Percentiles rank a stretch among this genome's conserved stretches.
Conservation (phyloP, 2,113 vertebrate species). For the Lagopus leucura region DNA sequence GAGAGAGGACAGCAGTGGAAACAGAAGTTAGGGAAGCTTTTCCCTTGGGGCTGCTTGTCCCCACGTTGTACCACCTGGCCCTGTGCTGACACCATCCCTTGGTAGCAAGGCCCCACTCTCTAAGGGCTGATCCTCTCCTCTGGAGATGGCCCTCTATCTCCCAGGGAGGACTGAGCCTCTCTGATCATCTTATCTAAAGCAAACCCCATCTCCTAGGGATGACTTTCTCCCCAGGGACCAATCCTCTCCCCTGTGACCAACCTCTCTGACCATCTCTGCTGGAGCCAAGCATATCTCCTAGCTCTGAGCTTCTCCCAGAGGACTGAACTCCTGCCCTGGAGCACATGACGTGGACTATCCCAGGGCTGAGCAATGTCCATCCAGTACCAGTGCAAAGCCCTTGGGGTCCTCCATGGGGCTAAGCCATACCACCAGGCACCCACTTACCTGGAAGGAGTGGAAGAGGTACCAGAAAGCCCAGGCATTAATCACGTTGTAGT, state of each 20-base stretch:
- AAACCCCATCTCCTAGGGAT: not conserved
- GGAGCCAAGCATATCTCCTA: not conserved
- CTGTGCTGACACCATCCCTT: too few relatives aligned
- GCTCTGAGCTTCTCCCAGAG: not conserved
- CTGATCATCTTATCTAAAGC: too few relatives aligned
- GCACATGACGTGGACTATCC: not conserved
- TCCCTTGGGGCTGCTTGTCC: not conserved
- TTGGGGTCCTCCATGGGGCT: accelerated
- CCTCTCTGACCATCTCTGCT: not conserved
- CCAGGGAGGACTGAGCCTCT: not conserved
- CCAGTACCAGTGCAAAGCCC: not conserved
- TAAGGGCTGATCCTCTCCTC: not conserved
- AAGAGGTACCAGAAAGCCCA: slow-evolving; percentile 99
- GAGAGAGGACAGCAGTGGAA: not conserved
- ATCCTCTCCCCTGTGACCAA: not conserved
- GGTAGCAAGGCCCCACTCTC: not conserved
- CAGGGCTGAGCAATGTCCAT: not conserved
- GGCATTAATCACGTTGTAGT: slow-evolving; percentile 94
- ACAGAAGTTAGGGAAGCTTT: accelerated
- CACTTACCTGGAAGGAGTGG: slow-evolving; percentile 93
- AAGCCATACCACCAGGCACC: accelerated
- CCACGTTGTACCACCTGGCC: not conserved
- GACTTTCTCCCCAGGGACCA: not conserved
- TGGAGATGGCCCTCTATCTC: not conserved
- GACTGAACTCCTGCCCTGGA: not conserved